Evolutionary conservation across 2,797 vertebrate genomes (phyloP), one percentile per base, ranked within the genome.

Genomic region (Arremon brunneinucha): DNA sequence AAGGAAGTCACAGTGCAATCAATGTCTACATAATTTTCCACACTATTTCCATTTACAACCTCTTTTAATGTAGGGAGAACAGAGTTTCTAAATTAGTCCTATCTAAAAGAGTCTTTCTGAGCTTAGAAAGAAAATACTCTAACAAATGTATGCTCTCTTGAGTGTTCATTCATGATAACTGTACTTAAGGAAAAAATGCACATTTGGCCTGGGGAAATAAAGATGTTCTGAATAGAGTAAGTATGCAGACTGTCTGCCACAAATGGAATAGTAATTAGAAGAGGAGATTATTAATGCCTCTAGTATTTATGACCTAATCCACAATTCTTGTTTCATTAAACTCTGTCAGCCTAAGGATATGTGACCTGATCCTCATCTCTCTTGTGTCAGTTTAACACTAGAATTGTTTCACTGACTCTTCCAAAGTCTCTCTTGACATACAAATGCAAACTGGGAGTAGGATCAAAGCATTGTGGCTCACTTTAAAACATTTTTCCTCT

Each of bases 271-370:
- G 81, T 93, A 95, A 96, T 96, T 95, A 93, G 90, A 59, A 95
- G 84, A 93, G 64, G 70, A 91, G 83, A 95, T 86, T 96, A 90
- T 93, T 95, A 96, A 93, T 94, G 93, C 90, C 84, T 91, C 69
- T 90, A 94, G 87, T 85, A 93, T 96, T 96, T 90, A 95, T 95
- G 94, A 96, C 78, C 90, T 96, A 95, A 95, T 96, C 89, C 86
- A 64, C 94, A 95, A 79, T 94, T 95, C 93, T 87, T 95, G 70
- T 91, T 94, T 94, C 90, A 95, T 94, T 94, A 94, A 94, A 39
- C 53, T 91, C 74, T 91, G 76, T 91, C 80, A 95, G 95, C 94
- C 94, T 94, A 57, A 94, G 94, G 93, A 70, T 91, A 94, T 91
- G 62, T 95, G 96, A 85, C 90, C 92, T 68, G 78, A 85, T 89